Evolutionary conservation across 2,113 vertebrate species (phyloP).

Genomic region (Todiramphus chloris): DNA sequence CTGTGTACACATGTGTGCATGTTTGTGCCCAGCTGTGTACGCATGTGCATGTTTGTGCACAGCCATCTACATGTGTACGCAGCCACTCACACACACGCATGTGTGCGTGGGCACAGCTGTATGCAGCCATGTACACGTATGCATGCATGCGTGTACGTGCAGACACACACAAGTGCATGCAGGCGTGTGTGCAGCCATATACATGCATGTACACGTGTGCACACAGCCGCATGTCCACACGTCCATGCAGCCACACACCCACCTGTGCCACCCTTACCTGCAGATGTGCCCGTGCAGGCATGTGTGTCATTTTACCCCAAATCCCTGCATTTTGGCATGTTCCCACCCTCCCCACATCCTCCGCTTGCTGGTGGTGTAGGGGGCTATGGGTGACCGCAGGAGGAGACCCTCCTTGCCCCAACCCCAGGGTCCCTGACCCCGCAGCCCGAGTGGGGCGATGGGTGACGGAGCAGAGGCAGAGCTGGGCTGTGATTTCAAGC

Average conservation of each 20-base stretch:
- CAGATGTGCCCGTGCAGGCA: fast-evolving
- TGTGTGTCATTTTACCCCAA: not conserved
- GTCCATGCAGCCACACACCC: too few species aligned
- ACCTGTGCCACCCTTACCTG: not conserved
- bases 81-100: too few species aligned
- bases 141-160: not conserved
- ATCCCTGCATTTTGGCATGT: not conserved
- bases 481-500: not conserved
- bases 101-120: not conserved
- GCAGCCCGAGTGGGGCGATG: fast-evolving
- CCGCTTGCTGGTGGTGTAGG: not conserved
- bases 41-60: too few species aligned
- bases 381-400: fast-evolving
- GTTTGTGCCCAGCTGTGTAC: too few species aligned
- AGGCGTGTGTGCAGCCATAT: not conserved
- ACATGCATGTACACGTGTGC: not conserved
- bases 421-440: fast-evolving
- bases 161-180: too few species aligned
- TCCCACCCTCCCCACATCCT: not conserved
- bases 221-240: too few species aligned
- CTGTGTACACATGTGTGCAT: too few species aligned
- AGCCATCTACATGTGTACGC: too few species aligned
- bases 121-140: not conserved
- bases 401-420: not conserved
- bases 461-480: not conserved